These are phyloP conservation scores for Enteromius thamalakanensis DNA, from an alignment of 2,797 vertebrate genomes.

Conservation along the genomic window DNA sequence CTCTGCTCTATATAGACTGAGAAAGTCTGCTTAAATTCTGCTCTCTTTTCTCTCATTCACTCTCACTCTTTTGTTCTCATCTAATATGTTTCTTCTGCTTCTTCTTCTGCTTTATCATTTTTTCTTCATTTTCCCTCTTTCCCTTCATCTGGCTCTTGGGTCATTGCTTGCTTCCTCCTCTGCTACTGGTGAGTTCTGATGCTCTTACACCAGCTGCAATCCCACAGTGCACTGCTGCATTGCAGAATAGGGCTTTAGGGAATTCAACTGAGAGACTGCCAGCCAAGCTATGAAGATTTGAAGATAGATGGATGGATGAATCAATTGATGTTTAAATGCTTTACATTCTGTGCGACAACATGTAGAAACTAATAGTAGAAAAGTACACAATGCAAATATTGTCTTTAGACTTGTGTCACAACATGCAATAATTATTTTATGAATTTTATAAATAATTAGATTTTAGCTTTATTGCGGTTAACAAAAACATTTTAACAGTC, in stretches of 20 bases:
- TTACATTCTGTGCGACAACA: not conserved
- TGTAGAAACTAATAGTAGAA: conserved; percentile 12
- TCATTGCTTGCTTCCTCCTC: conserved; percentile 92
- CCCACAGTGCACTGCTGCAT: conserved; percentile 76
- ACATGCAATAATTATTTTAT: not conserved
- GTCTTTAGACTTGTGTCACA: conserved; percentile 5
- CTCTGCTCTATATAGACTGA: conserved; percentile 37
- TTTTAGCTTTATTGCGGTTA: not conserved
- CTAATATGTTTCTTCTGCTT: conserved; percentile 20
- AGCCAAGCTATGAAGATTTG: not conserved
- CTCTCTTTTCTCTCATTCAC: conserved; percentile 58
- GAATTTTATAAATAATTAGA: not conserved
- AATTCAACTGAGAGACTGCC: conserved; percentile 8
- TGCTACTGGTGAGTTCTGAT: conserved; percentile 95
- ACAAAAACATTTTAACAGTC: not conserved
- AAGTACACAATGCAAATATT: not conserved
- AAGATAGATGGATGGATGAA: not conserved
- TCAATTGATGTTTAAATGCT: not conserved
- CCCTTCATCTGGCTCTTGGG: conserved; percentile 84
- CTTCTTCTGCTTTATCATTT: conserved; percentile 14
- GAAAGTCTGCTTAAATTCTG: conserved; percentile 51
- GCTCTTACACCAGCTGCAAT: conserved; percentile 73
- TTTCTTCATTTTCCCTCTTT: conserved; percentile 56
- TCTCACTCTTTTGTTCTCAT: conserved; percentile 28
- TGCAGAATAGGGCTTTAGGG: conserved; percentile 64